Evolutionary conservation across 1,140 invertebrate genomes (phyloP).

Genomic region (Apolygus lucorum): DNA sequence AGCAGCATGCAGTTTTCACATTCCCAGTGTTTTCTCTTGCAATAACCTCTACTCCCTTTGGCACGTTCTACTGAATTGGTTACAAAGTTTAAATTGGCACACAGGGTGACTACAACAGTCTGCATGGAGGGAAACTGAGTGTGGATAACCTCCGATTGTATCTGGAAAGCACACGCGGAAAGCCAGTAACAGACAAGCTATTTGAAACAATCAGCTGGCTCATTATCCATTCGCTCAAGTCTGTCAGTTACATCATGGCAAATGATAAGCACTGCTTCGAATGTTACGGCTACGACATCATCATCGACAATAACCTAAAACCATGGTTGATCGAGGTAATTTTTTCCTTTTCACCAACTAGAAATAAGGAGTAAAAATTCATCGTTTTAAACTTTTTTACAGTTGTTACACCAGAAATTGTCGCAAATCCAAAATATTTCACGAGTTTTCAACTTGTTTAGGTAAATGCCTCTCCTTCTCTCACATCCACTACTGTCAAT

Average conservation of each 20-base stretch:
- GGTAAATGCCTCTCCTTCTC: constrained; percentile 90
- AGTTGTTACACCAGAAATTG: too few species aligned
- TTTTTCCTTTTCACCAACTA: too few species aligned
- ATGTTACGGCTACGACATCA: constrained; percentile 77
- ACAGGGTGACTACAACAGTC: constrained; percentile 88
- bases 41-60: too few species aligned
- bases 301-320: constrained; percentile 74
- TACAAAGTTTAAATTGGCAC: too few species aligned
- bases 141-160: constrained; percentile 84
- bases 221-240: constrained; percentile 75
- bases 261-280: constrained; percentile 75
- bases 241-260: constrained; percentile 64
- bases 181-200: constrained; percentile 71
- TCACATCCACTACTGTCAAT: constrained; percentile 90
- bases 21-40: too few species aligned
- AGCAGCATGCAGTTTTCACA: too few species aligned
- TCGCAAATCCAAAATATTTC: too few species aligned
- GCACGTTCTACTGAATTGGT: too few species aligned
- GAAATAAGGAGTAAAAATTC: too few species aligned
- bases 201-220: constrained; percentile 82
- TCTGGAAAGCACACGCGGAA: constrained; percentile 82
- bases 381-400: neutral
- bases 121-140: constrained; percentile 91
- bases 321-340: constrained; percentile 78
- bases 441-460: too few species aligned